Base-by-base conservation (phyloP, 2,113 vertebrate genomes). In the Calyptommatus sinebrachiatus region DNA sequence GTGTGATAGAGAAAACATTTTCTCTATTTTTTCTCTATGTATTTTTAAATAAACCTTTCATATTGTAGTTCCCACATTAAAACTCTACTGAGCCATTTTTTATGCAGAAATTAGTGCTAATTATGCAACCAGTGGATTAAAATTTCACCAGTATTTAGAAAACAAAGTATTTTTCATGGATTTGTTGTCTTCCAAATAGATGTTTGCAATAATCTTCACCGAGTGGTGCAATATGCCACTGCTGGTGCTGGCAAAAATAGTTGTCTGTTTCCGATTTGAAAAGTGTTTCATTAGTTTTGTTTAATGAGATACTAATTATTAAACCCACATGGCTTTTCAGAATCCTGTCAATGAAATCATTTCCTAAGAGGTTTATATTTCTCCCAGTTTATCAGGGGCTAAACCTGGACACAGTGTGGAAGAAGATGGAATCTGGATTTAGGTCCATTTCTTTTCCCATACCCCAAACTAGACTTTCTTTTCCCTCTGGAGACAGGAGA, bases 191-290 rank as follows among this genome's bases (percentile, higher is more conserved):
- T 77, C 73, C 29, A 10, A 24, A 63, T 61, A 3, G 53, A 60
- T 8, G 2, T 71, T 2, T 18, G 2, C 14, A 72, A 68, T 78
- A 84, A 87, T 60, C 79, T 28, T 78, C 67, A 76, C 73, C 24
- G 57, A 65, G 77, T 53, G 75, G 79, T 70, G 77, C 46, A 70
- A 70, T 57, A 57, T 69, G 31, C 8, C 74, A 80, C 66, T 80
- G 28, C 28, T 26, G 1, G 83, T 76, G 75, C 77, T 76, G 78
- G 78, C 86, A 29, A 76, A 3, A 35, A n/a, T 57, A 66, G 67
- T 85, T 82, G 11, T 6, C 80, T 8, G 71, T 28, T 1, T 83
- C 89, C 87, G 90, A 89, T 91, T 89, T 85, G 88, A 90, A 83
- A 53, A 84, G 79, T 80, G 82, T 83, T 91, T 89, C 66, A 83